Evolutionary conservation across 1,140 invertebrate species (phyloP), one percentile per base, ranked within the genome.

Genomic region (Drosophila sucinea): DNA sequence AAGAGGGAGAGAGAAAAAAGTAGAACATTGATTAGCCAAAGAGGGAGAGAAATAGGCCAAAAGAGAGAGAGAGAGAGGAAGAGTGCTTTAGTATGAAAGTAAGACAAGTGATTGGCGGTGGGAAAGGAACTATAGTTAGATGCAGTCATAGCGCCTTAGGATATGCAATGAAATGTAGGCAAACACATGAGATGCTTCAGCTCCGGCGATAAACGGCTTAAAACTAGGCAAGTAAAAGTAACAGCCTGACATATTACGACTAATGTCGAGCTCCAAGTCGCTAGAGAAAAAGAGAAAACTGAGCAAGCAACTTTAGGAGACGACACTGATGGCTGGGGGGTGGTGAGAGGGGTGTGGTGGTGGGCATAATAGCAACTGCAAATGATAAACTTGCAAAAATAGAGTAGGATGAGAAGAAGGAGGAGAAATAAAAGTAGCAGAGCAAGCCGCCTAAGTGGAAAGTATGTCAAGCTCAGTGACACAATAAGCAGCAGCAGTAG

Each of bases 391-490:
- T 80, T 80, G 84, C 83, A 11, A 40, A 30, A 60, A 17, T 55
- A 35, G 73, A 70, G 41, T 2, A 47, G 3, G 5, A 47, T 11
- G 27, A 23, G 33, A 3, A 40, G 40, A 1, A 3, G 35, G 0
- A 38, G 35, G 11, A 38, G 35, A 10, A 60, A 79, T 63, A 57
- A 65, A 58, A 77, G 74, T 67, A 38, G 67, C 66, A 77, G 17
- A 29, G 58, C 32, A 33, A 62, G 64, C 73, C 69, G 74, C 47
- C 73, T 71, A 75, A 86, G 82, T 86, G 75, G 84, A 87, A 86
- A 89, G 84, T 87, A 80, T 87, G 83, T 87, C 83, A 87, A 87
- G 83, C 83, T 87, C 83, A 87, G 83, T 89, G 83, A 87, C 84
- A 87, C 83, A 86, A 86, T 86, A 86, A 86, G 83, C 33, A 35